Base-by-base conservation (phyloP, 2,797 vertebrate genomes). In the Megaceryle alcyon region DNA sequence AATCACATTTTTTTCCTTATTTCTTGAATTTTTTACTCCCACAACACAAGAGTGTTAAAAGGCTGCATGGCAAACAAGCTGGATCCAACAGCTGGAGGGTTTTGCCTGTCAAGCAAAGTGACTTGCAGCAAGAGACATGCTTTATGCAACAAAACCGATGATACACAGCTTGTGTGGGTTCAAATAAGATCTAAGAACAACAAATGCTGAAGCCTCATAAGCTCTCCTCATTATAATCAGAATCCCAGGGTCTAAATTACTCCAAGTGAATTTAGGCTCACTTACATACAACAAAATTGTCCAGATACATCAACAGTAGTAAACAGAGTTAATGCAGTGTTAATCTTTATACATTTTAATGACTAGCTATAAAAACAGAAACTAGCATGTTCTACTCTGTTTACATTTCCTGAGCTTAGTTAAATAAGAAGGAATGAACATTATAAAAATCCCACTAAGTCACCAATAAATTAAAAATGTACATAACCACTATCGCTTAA, bases 371-470 rank as follows among this genome's bases (percentile, higher is more conserved):
- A 92, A 97, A 97, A 97, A 31, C 82, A 97, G 89, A 96, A 95
- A 94, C 72, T 84, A 93, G 88, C 88, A 60, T 90, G 83, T 93
- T 91, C 68, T 94, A 94, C 95, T 96, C 94, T 94, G 92, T 97
- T 97, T 96, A 96, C 84, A 96, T 94, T 97, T 96, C 97, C 94
- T 96, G 96, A 96, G 96, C 92, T 97, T 94, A 94, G 96, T 94
- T 93, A 97, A 93, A 96, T 83, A 95, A 86, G 92, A 86, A 91
- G 94, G 93, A 97, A 97, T 95, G 92, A 95, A 93, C 48, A 59
- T 89, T 95, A 95, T 82, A 90, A 92, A 94, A 95, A 66, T 92
- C 88, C 92, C 2, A 0, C 69, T 83, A 88, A 92, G 90, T 83
- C 96, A 94, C 88, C 86, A 97, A 92, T 94, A 94, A 95, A 95